Evolutionary conservation across 2,113 vertebrate species (phyloP), one percentile per base, ranked within the genome.

Genomic region (Gnathonemus longibarbis): DNA sequence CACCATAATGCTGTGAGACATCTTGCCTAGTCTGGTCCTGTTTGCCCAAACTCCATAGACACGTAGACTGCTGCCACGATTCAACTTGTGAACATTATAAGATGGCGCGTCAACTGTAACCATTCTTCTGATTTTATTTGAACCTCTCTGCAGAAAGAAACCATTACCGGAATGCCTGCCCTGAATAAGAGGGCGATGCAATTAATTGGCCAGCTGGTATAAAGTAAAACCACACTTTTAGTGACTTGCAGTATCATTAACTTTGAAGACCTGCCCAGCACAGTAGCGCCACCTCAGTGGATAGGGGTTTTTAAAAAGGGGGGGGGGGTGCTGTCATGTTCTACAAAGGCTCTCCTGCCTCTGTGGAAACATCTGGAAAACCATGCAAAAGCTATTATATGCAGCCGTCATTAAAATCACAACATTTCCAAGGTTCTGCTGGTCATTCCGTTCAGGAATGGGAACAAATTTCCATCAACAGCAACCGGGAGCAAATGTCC

Each of bases 341-440:
- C 88, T 49, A 48, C 56, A 88, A 70, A 70, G 56, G 58, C 10
- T 39, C 62, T 45, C 58, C 21, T 9, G n/a, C 39, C 19, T 42
- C 58, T 70, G 3, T 35, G 45, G 27, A 46, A 70, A 83, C 88
- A 89, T 83, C 39, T 83, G 70, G 42, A 39, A 52, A 17, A 13
- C 70, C 46, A 83, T 83, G 88, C 66, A 49, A 53, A 58, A 84
- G 80, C 46, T 52, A 58, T 84, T 58, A 56, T 52, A 84, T 84
- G 27, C 70, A 70, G 17, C 88, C 27, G 13, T 88, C 56, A 6
- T 66, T 88, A 88, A 70, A 66, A 70, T 70, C 88, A 70, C 19
- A 42, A 70, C 88, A 70, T 31, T 49, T 50, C 56, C 50, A 56
- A 58, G 50, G 31, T 27, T 42, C 27, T 56, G 5, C 35, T 53